Evolutionary conservation across 1,140 invertebrate genomes (phyloP), one percentile per base, ranked within the genome.

Genomic region (Drosophila baimaii): DNA sequence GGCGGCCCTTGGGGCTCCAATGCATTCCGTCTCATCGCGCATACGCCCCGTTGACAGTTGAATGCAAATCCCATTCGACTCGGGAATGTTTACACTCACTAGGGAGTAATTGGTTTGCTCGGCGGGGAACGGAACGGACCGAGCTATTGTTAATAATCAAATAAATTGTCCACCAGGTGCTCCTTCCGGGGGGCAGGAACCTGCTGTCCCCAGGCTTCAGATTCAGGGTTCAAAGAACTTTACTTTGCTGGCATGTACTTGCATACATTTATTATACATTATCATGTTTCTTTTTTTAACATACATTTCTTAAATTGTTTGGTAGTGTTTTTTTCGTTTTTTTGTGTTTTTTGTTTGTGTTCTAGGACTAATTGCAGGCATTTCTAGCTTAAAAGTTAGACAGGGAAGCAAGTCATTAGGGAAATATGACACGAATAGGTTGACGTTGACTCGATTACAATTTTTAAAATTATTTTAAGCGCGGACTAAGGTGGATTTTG

Each of bases 181-280:
- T 21, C 21, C 23, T 17, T 33, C 23, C 6, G 21, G n/a, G 10
- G 33, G 29, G 44, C 12, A 8, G 17, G 17, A 52, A 52, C 10
- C 19, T 13, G n/a, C 51, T 52, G 51, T 52, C 23, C 29, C n/a
- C 47, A 3, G 23, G 19, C 64, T 21, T 35, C n/a, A 49, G 43
- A 54, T 54, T 49, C 47, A 49, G 73, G 55, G 83, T 88, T 88
- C 83, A 88, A 88, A 57, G 80, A 88, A 88, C 83, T 89, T 73
- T 81, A 68, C 77, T 71, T 49, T 52, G 41, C 23, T 63, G 57
- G 33, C 55, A 66, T 61, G 69, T 58, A 68, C 52, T 61, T 41
- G 51, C 63, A 65, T 73, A 63, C 61, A 83, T 49, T 75, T 75
- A 75, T 78, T 74, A 75, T 57, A 68, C 58, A 85, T 77, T 69